phyloP scores from a whole-genome alignment of 2,797 vertebrate genomes.

The Pipistrellus kuhlii region DNA sequence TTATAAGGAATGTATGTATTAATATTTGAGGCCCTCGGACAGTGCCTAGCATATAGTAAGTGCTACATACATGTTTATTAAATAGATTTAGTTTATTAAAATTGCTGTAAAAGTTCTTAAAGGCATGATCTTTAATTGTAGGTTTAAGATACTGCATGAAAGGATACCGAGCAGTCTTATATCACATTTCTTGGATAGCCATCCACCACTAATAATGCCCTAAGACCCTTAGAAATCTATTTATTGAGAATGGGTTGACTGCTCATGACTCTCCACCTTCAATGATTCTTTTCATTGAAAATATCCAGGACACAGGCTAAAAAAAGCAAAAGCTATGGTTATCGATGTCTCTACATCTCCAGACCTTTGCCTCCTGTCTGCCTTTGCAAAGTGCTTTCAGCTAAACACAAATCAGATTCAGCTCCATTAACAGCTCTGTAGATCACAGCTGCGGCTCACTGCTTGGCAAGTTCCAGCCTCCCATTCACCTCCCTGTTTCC shows the following conservation, averaged over 20 bases:
- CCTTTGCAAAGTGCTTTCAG: conserved; percentile 64
- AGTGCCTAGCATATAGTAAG: neutral
- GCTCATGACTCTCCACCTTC: neutral
- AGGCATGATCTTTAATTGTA: neutral
- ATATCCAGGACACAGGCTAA: conserved; percentile 47
- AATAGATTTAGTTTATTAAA: conserved; percentile 58
- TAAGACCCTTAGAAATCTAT: conserved; percentile 60
- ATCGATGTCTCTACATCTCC: conserved; percentile 25
- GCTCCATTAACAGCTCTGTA: conserved; percentile 57
- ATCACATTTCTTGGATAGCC: conserved; percentile 23
- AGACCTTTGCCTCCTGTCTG: conserved; percentile 52
- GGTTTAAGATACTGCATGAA: conserved; percentile 26
- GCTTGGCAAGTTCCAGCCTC: conserved; percentile 57
- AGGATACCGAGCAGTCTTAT: conserved; percentile 14
- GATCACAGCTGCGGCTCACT: conserved; percentile 59
- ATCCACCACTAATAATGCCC: conserved; percentile 34
- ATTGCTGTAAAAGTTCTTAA: conserved; percentile 61
- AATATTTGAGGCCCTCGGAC: neutral
- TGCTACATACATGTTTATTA: conserved; percentile 15
- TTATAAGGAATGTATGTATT: neutral
- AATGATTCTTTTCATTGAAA: conserved; percentile 53
- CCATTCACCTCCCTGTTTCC: conserved; percentile 48
- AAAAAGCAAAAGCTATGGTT: conserved; percentile 59
- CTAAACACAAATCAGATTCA: conserved; percentile 61
- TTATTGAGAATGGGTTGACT: conserved; percentile 4